Base-by-base conservation (phyloP, 2,797 vertebrate genomes). In the Hyperoplus immaculatus region DNA sequence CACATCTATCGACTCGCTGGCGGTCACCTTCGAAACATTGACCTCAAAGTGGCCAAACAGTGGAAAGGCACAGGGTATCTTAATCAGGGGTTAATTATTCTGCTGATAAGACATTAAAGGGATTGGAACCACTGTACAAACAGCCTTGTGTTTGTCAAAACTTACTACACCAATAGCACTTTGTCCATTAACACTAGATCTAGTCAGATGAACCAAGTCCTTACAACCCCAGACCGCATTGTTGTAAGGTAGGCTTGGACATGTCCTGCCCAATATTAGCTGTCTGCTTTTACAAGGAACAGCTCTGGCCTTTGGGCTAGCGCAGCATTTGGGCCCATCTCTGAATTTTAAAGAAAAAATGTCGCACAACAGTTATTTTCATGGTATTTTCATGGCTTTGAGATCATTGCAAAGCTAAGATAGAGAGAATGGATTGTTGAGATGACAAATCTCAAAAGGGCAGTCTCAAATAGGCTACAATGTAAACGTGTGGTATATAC, bases 41-140 rank as follows among this genome's bases (percentile, higher is more conserved):
- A 75, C 75, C 63, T 87, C 68, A 63, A 76, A 66, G 58, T 86
- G 84, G 82, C 84, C 84, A 92, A 91, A 93, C 88, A 92, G 67
- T 8, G 75, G 89, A 92, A 94, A 92, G 91, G 91, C 83, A 86
- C 88, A 78, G 85, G 63, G 56, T 83, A 65, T 85, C 80, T 85
- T 79, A 81, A 88, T 89, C 84, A 75, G 46, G 77, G 73, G 78
- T 84, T 87, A 79, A 85, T 87, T 87, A 42, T 67, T 39, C 29
- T 43, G 13, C 74, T 60, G 92, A 89, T 89, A 83, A 84, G 74
- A 82, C 73, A 80, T 83, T 62, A 82, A 85, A 85, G 55, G 51
- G 46, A 57, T 39, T 39, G 1, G 8, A 71, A 50, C 57, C 11
- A 50, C 74, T 58, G 57, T 29, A 14, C 51, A 54, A 78, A 77